phyloP scores from a whole-genome alignment of 2,113 vertebrate species.

The Megatriorchis doriae region DNA sequence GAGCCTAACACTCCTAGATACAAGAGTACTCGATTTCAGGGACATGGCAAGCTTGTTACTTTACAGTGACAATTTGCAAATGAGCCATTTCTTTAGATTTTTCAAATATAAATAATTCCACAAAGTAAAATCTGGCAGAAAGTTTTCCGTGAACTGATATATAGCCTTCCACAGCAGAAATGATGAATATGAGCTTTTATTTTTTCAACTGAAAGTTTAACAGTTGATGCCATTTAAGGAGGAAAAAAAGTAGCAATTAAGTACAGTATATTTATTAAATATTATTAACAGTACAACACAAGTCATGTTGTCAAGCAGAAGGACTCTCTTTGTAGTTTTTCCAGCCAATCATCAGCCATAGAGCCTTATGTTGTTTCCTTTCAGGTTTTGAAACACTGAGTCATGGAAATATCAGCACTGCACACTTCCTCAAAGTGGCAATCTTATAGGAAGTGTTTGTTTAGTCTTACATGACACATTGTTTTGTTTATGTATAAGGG shows the following conservation, averaged over 20 bases:
- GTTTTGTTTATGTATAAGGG: conserved; percentile 58
- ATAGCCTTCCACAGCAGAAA: background rate
- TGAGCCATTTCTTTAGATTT: background rate
- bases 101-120: background rate
- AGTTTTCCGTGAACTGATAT: background rate
- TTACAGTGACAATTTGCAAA: background rate
- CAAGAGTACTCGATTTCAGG: background rate
- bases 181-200: background rate
- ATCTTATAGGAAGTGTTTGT: conserved; percentile 68
- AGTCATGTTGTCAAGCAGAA: conserved; percentile 42
- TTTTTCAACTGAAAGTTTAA: background rate
- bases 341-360: conserved; percentile 74
- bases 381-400: conserved; percentile 69
- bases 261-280: conserved; percentile 30
- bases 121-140: background rate
- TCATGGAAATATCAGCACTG: conserved; percentile 63
- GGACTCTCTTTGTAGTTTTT: conserved; percentile 72
- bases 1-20: background rate
- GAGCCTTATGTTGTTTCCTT: conserved; percentile 77
- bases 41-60: background rate
- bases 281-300: background rate
- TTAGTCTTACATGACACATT: conserved; percentile 56
- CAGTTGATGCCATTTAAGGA: conserved; percentile 4
- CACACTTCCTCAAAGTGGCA: conserved; percentile 77
- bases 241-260: background rate